A percentile compares a stretch with the other conserved stretches of the same genome.
These are phyloP conservation scores for Pangasius krempfi DNA, from an alignment of 2,797 vertebrate species.

Conservation along the genomic window DNA sequence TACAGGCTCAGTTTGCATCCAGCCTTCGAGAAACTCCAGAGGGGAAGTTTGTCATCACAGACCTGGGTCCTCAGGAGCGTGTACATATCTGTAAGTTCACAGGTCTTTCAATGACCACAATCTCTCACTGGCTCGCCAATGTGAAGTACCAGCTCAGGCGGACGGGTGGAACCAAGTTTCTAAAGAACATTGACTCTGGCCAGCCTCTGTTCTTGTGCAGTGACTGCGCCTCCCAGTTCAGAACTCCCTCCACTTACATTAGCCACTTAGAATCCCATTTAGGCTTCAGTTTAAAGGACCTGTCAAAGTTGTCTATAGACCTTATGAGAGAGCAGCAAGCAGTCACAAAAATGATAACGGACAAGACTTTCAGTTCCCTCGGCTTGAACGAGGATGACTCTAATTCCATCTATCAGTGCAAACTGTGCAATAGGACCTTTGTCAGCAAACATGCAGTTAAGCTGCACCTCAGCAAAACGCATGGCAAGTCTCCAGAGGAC, in stretches of 20 bases:
- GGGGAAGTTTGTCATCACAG: slow-evolving; percentile 92
- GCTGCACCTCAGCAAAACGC: slow-evolving; percentile 99
- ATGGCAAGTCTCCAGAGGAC: slow-evolving; percentile 98
- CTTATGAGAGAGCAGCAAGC: slow-evolving; percentile 92
- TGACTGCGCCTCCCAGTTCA: slow-evolving; percentile 98
- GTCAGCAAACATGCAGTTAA: slow-evolving; percentile 98
- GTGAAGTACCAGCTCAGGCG: slow-evolving; percentile 98
- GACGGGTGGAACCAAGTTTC: slow-evolving; percentile 98
- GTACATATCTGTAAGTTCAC: slow-evolving; percentile 99
- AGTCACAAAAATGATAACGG: slow-evolving; percentile 86
- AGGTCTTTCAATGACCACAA: slow-evolving; percentile 99
- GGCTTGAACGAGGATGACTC: slow-evolving; percentile 88
- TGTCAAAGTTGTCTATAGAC: slow-evolving; percentile 92
- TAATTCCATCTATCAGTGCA: slow-evolving; percentile 93
- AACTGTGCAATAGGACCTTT: slow-evolving; percentile 98
- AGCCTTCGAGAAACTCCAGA: slow-evolving; percentile 92
- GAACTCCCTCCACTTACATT: slow-evolving; percentile 95
- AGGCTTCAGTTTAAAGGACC: slow-evolving; percentile 96
- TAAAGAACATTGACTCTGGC: slow-evolving; percentile 97
- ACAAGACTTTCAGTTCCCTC: slow-evolving; percentile 85
- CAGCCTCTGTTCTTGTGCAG: slow-evolving; percentile 98
- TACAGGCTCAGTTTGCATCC: slow-evolving; percentile 96
- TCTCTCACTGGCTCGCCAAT: slow-evolving; percentile 99
- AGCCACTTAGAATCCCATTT: slow-evolving; percentile 96
- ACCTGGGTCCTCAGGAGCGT: slow-evolving; percentile 95